Evolutionary conservation across 1,140 invertebrate species (phyloP), one percentile per base, ranked within the genome.

Genomic region (Agrilus planipennis): DNA sequence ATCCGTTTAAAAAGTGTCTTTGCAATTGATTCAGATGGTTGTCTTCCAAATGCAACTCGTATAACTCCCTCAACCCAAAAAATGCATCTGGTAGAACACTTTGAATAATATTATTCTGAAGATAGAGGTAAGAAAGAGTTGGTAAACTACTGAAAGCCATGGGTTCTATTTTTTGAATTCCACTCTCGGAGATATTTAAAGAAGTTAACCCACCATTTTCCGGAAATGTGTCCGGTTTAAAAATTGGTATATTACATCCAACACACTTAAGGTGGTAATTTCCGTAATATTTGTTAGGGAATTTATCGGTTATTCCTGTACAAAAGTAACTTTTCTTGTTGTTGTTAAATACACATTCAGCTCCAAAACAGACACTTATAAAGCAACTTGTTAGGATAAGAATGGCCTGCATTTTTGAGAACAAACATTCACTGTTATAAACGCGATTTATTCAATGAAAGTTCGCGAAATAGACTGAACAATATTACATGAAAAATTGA

Each of bases 241-340:
- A 58, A 10, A 34, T 41, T 15, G 45, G 25, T 12, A 60, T 49
- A 4, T 44, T 22, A 23, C 58, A 60, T 18, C 51, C 39, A 0
- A 27, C 27, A 37, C 58, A 60, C 32, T 46, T 39, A 11, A 57
- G 29, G 19, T 47, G 19, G 22, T 54, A 55, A 40, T 53, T 53
- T 16, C 53, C 55, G 37, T 54, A 59, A 36, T 43, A 53, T 10
- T 44, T 38, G 9, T 49, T 41, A 4, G 57, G 57, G 34, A 59
- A 59, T 30, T 28, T 36, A 11, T 50, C 35, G 10, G 30, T 41
- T 14, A 59, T 50, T 27, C 51, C 39, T 22, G 46, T 46, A 34
- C 57, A 59, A 2, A 45, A 15, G 41, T 57, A 58, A 4, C 41
- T 39, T 9, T 36, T 36, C 10, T 46, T 40, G 14, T 53, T 47